Base-by-base conservation (phyloP, 2,888 invertebrate species). In the Eugnorisma glareosa region DNA sequence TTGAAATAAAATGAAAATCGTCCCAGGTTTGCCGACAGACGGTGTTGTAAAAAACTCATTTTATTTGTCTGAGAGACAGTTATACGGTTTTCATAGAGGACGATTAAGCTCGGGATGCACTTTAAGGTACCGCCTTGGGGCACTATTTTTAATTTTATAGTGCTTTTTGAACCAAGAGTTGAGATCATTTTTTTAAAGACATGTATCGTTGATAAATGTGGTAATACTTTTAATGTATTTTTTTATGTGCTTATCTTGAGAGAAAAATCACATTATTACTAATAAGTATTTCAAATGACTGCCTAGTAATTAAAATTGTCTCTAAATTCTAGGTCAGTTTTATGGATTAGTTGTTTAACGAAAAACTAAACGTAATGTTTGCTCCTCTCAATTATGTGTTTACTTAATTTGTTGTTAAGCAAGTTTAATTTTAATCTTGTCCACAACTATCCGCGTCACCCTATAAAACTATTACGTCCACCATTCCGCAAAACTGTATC, bases 101-200 rank as follows among this genome's bases (percentile, higher is more conserved):
- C 93, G 89, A 92, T 94, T 93, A 94, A 91, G 90, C 85, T 76
- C 71, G 76, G 79, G 86, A 83, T 85, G 88, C 89, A 89, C 86
- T 90, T 91, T 88, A 88, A 90, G 88, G 87, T 80, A 87, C 88
- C 87, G 89, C 86, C 82, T 87, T 70, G 69, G 57, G 78, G 77
- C 66, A 82, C 92, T 94, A 94, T 94, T 94, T 93, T 91, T 93
- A 94, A 91, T 91, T 94, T 94, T 92, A 94, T 91, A 79, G 87
- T 81, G 72, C 45, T 74, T 81, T 84, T 77, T 90, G 85, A 90
- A 66, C 86, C 45, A 75, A 85, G 92, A 90, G 90, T 57, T 75
- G 70, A 28, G 18, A 69, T 59, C 0, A 64, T 11, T 66, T 59
- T 70, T 67, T 13, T 66, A 3, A 18, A 24, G 24, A 37, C 2